Percentiles rank a stretch among this genome's conserved stretches.
These are phyloP conservation scores for Drosophila tropicalis DNA, from an alignment of 1,140 invertebrate genomes.

Conservation along the genomic window DNA sequence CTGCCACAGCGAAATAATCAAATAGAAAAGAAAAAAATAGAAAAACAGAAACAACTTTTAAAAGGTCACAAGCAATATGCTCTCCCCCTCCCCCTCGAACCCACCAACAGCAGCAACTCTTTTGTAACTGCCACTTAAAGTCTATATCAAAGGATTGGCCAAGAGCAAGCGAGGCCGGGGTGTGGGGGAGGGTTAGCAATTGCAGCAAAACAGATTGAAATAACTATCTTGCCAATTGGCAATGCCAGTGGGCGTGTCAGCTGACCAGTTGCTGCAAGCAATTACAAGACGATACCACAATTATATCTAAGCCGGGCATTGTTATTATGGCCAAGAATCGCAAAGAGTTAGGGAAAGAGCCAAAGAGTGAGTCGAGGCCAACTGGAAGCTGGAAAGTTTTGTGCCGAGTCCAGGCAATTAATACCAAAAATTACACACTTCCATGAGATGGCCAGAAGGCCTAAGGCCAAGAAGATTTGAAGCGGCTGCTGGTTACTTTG, in stretches of 20 bases:
- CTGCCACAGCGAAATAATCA: slow-evolving; percentile 33
- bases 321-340: slow-evolving; percentile 45
- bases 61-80: slow-evolving; percentile 68
- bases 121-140: neutral
- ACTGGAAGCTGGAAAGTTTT: slow-evolving; percentile 69
- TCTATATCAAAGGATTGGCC: slow-evolving; percentile 4
- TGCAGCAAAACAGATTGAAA: slow-evolving; percentile 42
- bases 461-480: slow-evolving; percentile 47
- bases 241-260: slow-evolving; percentile 46
- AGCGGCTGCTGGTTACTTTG: slow-evolving; percentile 61
- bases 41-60: slow-evolving; percentile 27
- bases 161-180: slow-evolving; percentile 14
- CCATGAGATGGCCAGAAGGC: slow-evolving; percentile 37
- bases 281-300: slow-evolving; percentile 76
- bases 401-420: slow-evolving; percentile 59
- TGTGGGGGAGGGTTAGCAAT: neutral
- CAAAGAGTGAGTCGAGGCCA: slow-evolving; percentile 15
- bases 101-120: neutral
- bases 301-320: slow-evolving; percentile 68
- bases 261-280: slow-evolving; percentile 59
- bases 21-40: slow-evolving; percentile 26
- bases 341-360: too few relatives aligned
- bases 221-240: slow-evolving; percentile 50
- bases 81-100: neutral
- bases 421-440: slow-evolving; percentile 78